Percentiles rank a stretch among this genome's conserved stretches.
Evolutionary conservation across 2,797 vertebrate species (phyloP).

Genomic region (Hyperoplus lanceolatus): DNA sequence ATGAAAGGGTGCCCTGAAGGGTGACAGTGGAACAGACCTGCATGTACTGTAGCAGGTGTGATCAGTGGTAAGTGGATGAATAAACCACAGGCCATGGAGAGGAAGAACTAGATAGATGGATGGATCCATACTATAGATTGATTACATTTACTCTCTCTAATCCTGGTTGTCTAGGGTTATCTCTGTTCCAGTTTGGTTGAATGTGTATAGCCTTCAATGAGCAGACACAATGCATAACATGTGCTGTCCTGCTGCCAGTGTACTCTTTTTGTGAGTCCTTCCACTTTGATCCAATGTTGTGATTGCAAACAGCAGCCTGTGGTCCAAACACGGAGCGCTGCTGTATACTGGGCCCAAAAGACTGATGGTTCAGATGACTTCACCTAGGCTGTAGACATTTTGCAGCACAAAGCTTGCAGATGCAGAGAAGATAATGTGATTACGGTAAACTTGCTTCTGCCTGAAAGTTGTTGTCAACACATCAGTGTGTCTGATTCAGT

Average conservation of each 20-base stretch:
- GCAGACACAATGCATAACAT: conserved; percentile 17
- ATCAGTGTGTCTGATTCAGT: conserved; percentile 15
- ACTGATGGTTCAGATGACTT: conserved; percentile 58
- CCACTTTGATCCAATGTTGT: conserved; percentile 57
- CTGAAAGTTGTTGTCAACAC: conserved; percentile 44
- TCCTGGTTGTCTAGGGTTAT: background rate
- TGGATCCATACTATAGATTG: background rate
- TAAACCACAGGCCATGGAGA: conserved; percentile 72
- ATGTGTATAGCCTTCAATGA: conserved; percentile 23
- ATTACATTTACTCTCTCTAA: conserved; percentile 29
- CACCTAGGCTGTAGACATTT: conserved; percentile 43
- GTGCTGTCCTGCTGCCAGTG: background rate
- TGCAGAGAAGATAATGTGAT: conserved; percentile 70
- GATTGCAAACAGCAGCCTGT: conserved; percentile 12
- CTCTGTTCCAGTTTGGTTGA: conserved; percentile 6
- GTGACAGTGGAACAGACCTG: conserved; percentile 46
- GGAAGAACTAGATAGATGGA: conserved; percentile 17
- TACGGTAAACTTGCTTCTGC: conserved; percentile 65
- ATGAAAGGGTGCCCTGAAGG: conserved; percentile 55
- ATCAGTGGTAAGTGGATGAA: conserved; percentile 80
- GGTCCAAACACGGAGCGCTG: conserved; percentile 11
- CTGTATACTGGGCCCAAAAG: conserved; percentile 24
- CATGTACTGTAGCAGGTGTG: conserved; percentile 44
- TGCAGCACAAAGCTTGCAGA: conserved; percentile 45
- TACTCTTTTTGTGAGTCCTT: conserved; percentile 11